Conservation (phyloP, 2,797 vertebrate genomes). For the Spinus pinus region DNA sequence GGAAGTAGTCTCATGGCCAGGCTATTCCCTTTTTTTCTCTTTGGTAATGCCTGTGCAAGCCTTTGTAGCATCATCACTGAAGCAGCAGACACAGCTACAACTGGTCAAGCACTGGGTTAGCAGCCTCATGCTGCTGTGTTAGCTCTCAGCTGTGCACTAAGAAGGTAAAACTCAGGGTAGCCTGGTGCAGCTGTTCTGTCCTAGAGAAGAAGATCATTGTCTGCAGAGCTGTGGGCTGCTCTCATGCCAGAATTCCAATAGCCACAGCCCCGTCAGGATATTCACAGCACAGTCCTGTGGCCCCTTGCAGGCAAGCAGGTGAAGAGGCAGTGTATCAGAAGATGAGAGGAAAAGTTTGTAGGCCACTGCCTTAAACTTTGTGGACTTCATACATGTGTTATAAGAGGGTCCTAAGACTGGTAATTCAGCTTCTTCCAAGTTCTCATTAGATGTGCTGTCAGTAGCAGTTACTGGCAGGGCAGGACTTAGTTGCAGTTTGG, state of each 20-base stretch:
- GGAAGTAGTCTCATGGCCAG: neutral
- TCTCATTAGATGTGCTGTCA: accelerated
- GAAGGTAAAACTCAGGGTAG: neutral
- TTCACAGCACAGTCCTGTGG: neutral
- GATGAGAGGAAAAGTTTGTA: neutral
- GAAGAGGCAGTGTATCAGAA: neutral
- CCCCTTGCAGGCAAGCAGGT: neutral
- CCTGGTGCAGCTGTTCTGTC: neutral
- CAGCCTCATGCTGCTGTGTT: neutral
- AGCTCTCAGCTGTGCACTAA: neutral
- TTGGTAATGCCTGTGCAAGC: neutral
- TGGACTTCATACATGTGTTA: neutral
- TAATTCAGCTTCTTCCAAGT: neutral
- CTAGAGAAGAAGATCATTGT: neutral
- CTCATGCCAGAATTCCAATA: neutral
- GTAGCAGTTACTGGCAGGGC: neutral
- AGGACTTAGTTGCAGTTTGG: neutral
- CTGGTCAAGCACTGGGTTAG: neutral
- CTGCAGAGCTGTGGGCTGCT: neutral
- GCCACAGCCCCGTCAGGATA: accelerated
- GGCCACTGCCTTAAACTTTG: neutral
- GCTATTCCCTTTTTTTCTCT: neutral
- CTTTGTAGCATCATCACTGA: neutral
- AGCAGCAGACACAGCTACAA: neutral
- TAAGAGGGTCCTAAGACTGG: neutral